A percentile compares a stretch with the other conserved stretches of the same genome.
phyloP scores from a whole-genome alignment of 2,888 invertebrate genomes.

The Meghimatium bilineatum region DNA sequence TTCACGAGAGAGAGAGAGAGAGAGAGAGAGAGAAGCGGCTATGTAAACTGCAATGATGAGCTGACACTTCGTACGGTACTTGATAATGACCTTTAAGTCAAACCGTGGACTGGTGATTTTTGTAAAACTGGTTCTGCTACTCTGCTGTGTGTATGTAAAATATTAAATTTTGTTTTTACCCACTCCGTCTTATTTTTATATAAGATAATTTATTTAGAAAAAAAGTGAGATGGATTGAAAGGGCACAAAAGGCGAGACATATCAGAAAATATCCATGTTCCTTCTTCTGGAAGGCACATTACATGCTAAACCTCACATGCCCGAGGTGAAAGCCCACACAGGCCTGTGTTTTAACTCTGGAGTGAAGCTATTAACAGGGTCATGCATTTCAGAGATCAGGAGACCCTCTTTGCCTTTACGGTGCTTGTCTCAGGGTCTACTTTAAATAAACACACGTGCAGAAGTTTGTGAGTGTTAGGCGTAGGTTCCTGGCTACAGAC shows the following conservation, averaged over 20 bases:
- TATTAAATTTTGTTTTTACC: no score
- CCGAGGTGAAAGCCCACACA: conserved; percentile 9
- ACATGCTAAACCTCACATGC: neutral
- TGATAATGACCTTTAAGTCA: no score
- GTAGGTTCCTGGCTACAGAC: neutral
- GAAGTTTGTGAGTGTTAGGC: conserved; percentile 10
- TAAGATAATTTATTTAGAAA: no score
- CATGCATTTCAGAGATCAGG: conserved; percentile 11
- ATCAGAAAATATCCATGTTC: neutral
- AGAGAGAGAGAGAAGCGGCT: no score
- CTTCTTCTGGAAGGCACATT: neutral
- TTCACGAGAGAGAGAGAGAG: no score
- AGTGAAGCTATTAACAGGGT: conserved; percentile 19
- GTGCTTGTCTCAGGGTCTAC: conserved; percentile 30
- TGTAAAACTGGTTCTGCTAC: no score
- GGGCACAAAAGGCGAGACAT: neutral
- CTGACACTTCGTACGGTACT: no score
- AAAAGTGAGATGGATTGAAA: no score
- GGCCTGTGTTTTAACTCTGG: neutral
- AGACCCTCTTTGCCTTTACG: conserved; percentile 11
- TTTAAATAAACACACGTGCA: conserved; percentile 41
- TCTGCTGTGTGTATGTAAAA: no score
- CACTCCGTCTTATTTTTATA: no score
- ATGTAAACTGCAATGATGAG: no score
- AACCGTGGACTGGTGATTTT: no score